A percentile compares a stretch with the other conserved stretches of the same genome.
phyloP scores from a whole-genome alignment of 2,888 invertebrate species.

The Caenorhabditis sp. region DNA sequence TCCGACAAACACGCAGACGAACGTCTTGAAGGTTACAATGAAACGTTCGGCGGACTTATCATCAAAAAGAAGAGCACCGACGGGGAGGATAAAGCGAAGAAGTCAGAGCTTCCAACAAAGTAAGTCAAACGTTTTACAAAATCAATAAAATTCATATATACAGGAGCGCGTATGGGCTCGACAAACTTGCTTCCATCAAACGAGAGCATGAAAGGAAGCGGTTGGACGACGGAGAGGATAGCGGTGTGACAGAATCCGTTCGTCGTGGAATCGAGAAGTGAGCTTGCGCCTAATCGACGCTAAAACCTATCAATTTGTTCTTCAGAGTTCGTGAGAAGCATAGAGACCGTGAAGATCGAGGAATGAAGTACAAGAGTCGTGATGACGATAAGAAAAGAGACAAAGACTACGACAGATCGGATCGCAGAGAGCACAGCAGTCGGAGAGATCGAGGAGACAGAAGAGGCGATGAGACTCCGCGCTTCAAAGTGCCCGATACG shows the following conservation, averaged over 20 bases:
- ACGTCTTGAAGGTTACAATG: conserved; percentile 67
- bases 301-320: neutral
- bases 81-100: conserved; percentile 7
- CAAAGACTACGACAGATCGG: conserved; percentile 44
- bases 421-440: conserved; percentile 13
- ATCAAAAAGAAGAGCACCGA: conserved; percentile 54
- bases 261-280: conserved; percentile 68
- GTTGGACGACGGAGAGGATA: conserved; percentile 63
- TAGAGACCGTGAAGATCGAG: conserved; percentile 55
- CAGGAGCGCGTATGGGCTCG: conserved; percentile 80
- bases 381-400: conserved; percentile 46
- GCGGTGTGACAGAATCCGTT: conserved; percentile 68
- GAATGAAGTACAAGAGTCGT: conserved; percentile 49
- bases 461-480: conserved; percentile 60
- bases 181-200: conserved; percentile 80
- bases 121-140: conserved; percentile 14
- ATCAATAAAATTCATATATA: conserved; percentile 13
- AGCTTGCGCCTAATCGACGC: no score
- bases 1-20: conserved; percentile 56
- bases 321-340: conserved; percentile 58
- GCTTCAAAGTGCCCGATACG: conserved; percentile 73
- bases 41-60: conserved; percentile 62
- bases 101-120: conserved; percentile 24
- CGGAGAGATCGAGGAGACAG: conserved; percentile 16
- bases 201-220: conserved; percentile 63